Conservation (phyloP, 2,888 invertebrate species). For the Villa cingulata region DNA sequence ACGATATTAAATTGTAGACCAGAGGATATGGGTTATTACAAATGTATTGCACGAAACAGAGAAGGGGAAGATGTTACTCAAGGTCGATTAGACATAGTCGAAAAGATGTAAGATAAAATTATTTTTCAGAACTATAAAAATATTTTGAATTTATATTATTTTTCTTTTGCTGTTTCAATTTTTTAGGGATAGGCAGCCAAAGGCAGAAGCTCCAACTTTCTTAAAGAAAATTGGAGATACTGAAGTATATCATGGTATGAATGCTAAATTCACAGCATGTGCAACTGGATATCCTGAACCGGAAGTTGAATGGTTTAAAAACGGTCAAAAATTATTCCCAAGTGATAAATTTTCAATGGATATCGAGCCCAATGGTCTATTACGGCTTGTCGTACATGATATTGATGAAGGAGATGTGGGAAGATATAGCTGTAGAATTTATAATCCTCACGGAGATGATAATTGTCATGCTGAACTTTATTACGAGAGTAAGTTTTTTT, state of each 20-base stretch:
- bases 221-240: constrained; percentile 80
- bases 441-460: constrained; percentile 74
- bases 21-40: constrained; percentile 59
- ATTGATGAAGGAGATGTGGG: constrained; percentile 72
- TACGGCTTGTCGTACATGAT: constrained; percentile 66
- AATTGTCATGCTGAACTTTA: constrained; percentile 64
- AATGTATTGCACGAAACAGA: constrained; percentile 62
- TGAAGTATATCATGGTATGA: constrained; percentile 75
- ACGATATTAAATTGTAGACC: constrained; percentile 55
- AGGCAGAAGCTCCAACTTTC: constrained; percentile 74
- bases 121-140: background rate
- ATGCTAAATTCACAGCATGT: constrained; percentile 87
- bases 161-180: constrained; percentile 8
- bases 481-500: constrained; percentile 51
- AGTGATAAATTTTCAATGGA: constrained; percentile 73
- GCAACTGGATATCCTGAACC: constrained; percentile 78
- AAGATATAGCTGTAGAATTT: constrained; percentile 67
- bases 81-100: constrained; percentile 61
- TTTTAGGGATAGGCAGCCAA: constrained; percentile 54
- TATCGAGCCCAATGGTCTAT: constrained; percentile 53
- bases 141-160: constrained; percentile 1
- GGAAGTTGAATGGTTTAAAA: constrained; percentile 74
- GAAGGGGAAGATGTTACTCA: constrained; percentile 67
- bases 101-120: constrained; percentile 55
- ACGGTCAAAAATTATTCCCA: constrained; percentile 64